Conservation (phyloP, 2,797 vertebrate genomes). For the Leucoraja ocellata region DNA sequence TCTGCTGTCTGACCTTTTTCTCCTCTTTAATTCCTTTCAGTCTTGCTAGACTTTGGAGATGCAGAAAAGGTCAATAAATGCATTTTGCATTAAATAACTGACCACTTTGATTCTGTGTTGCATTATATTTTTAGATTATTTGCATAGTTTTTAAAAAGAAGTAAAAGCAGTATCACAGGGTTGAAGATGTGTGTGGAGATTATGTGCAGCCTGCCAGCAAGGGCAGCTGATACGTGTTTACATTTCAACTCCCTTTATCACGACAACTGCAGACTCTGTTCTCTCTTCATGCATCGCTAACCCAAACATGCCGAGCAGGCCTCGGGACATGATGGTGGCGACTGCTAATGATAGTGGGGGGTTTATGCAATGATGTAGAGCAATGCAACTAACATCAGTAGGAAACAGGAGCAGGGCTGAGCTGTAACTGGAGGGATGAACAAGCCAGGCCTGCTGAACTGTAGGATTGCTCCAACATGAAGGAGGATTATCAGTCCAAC, state of each 20-base stretch:
- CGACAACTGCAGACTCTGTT: not conserved
- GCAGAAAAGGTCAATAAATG: not conserved
- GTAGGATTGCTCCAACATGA: no score
- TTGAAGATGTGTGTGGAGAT: not conserved
- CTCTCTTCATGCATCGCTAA: not conserved
- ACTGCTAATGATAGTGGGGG: not conserved
- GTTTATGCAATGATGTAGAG: not conserved
- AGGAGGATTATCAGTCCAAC: no score
- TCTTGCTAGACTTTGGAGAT: not conserved
- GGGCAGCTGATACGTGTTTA: slow-evolving; percentile 16
- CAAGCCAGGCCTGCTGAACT: no score
- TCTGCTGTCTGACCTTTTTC: not conserved
- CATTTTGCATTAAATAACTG: not conserved
- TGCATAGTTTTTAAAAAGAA: not conserved
- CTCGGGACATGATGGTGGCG: not conserved
- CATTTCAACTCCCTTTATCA: not conserved
- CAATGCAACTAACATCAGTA: not conserved
- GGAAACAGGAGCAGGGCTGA: not conserved
- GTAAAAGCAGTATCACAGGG: not conserved
- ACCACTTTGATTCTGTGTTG: not conserved
- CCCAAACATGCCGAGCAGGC: not conserved
- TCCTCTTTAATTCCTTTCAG: not conserved
- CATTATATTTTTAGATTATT: not conserved
- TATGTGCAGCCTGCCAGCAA: not conserved
- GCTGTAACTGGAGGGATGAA: not conserved